phyloP scores from a whole-genome alignment of 2,888 invertebrate species.

The Ariolimax columbianus region DNA sequence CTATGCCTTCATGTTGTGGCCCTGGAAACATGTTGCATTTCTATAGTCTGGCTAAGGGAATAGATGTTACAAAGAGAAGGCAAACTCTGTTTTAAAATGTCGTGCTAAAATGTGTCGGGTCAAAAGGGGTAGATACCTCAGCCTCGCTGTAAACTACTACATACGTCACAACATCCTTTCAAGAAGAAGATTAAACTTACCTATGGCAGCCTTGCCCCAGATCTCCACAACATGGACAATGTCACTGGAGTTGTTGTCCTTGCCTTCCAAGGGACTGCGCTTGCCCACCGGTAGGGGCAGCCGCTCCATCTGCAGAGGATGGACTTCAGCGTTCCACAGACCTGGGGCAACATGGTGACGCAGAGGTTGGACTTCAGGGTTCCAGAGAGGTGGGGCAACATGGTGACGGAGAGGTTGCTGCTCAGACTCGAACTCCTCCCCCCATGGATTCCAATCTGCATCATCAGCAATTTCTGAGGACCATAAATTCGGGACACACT shows the following conservation, averaged over 20 bases:
- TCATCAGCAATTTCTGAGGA: constrained; percentile 62
- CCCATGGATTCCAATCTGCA: constrained; percentile 74
- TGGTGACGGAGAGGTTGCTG: constrained; percentile 59
- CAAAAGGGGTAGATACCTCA: too few relatives aligned
- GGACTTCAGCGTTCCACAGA: constrained; percentile 60
- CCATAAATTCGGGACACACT: constrained; percentile 7
- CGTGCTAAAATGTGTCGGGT: too few relatives aligned
- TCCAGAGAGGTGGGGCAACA: constrained; percentile 61
- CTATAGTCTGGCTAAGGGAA: too few relatives aligned
- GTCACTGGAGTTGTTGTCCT: constrained; percentile 45
- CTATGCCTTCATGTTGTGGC: too few relatives aligned
- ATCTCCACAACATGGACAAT: constrained; percentile 63
- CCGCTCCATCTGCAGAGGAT: constrained; percentile 32
- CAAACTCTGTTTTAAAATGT: too few relatives aligned
- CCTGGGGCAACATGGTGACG: constrained; percentile 66
- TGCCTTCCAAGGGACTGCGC: constrained; percentile 48
- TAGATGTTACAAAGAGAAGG: too few relatives aligned
- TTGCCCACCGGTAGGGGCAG: constrained; percentile 46
- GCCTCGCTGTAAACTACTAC: too few relatives aligned
- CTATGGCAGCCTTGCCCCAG: constrained; percentile 73
- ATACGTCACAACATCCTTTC: too few relatives aligned
- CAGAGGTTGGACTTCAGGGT: constrained; percentile 61
- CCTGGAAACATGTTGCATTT: too few relatives aligned
- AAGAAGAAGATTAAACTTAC: constrained; percentile 56
- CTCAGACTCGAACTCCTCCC: constrained; percentile 72